Conservation (phyloP, 2,888 invertebrate species). For the Smittia aterrima region DNA sequence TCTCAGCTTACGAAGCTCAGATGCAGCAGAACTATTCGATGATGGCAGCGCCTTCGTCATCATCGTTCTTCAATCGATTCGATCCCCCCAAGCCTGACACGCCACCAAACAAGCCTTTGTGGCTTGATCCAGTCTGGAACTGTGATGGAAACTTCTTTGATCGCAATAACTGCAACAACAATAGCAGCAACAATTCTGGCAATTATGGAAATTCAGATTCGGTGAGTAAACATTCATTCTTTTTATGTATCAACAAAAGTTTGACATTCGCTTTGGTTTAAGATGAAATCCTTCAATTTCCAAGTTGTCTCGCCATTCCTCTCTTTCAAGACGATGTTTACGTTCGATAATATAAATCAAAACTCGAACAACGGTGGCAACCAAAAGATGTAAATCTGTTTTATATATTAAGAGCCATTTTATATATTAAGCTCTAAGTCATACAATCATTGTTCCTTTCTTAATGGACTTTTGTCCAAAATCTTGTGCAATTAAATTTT, state of each 20-base stretch:
- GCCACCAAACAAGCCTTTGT: conserved; percentile 45
- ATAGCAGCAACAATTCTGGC: not conserved
- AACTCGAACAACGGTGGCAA: not conserved
- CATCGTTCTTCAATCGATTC: conserved; percentile 44
- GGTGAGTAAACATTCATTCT: not conserved
- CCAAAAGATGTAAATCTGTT: conserved; percentile 17
- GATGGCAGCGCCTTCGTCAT: conserved; percentile 21
- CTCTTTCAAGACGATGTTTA: conserved; percentile 38
- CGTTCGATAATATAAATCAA: conserved; percentile 18
- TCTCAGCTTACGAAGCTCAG: not conserved
- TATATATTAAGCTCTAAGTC: too few relatives aligned
- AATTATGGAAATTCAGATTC: not conserved
- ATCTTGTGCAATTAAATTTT: too few relatives aligned
- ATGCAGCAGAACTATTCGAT: conserved; percentile 11
- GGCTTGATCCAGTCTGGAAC: conserved; percentile 52
- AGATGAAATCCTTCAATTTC: conserved; percentile 30
- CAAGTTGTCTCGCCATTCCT: conserved; percentile 37
- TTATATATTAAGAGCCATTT: too few relatives aligned
- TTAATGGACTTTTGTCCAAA: too few relatives aligned
- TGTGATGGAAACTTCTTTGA: conserved; percentile 2
- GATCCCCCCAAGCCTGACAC: conserved; percentile 52
- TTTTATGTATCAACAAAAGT: not conserved
- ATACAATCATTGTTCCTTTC: too few relatives aligned
- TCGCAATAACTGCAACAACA: not conserved
- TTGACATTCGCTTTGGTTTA: not conserved